Evolutionary conservation across 1,140 invertebrate species (phyloP).

Genomic region (Aphelenchoides besseyi): DNA sequence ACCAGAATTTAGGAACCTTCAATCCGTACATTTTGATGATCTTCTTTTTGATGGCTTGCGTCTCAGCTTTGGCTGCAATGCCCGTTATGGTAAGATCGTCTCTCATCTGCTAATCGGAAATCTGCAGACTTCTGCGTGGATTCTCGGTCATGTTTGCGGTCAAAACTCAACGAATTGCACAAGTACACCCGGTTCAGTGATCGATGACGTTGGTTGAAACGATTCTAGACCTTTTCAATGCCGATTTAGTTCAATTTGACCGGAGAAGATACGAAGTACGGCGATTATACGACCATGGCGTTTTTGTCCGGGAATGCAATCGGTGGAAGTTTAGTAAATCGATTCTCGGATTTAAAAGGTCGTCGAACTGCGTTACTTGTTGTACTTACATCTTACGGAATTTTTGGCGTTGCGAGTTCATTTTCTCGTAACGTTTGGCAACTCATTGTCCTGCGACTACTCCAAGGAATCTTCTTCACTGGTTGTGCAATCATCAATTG

Average conservation of each 20-base stretch:
- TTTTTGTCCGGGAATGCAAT: conserved; percentile 24
- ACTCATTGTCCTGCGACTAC: conserved; percentile 36
- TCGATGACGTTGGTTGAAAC: background rate
- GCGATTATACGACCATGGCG: conserved; percentile 26
- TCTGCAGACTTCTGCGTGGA: conserved; percentile 21
- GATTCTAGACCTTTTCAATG: no score
- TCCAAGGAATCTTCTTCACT: conserved; percentile 38
- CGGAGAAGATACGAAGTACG: background rate
- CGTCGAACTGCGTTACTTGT: conserved; percentile 22
- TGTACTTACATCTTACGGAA: conserved; percentile 16
- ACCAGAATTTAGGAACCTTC: conserved; percentile 11
- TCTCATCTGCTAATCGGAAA: background rate
- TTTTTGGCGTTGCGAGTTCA: conserved; percentile 26
- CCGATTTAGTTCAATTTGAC: conserved; percentile 26
- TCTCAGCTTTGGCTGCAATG: conserved; percentile 26
- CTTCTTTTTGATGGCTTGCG: conserved; percentile 30
- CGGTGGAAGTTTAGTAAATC: conserved; percentile 2
- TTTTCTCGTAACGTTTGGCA: conserved; percentile 31
- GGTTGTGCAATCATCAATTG: no score
- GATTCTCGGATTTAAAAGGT: conserved; percentile 22
- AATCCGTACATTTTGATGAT: conserved; percentile 27
- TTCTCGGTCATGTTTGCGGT: background rate
- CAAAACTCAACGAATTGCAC: conserved; percentile 4
- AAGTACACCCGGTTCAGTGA: background rate
- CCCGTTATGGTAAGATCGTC: conserved; percentile 16